Percentiles rank a stretch among this genome's conserved stretches.
Conservation (phyloP, 2,888 invertebrate genomes). For the Onchidella celtica region DNA sequence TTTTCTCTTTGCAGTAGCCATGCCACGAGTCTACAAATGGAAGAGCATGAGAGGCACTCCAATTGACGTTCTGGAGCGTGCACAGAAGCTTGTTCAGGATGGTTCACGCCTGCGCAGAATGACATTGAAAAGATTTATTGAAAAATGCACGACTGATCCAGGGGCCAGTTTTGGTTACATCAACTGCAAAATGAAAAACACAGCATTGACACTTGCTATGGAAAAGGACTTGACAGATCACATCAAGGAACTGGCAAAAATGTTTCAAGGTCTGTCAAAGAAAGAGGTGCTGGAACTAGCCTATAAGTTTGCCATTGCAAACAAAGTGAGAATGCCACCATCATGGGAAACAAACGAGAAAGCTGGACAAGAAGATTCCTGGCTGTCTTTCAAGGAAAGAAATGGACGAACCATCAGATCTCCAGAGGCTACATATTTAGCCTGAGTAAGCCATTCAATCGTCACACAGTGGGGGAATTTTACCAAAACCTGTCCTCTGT, state of each 20-base stretch:
- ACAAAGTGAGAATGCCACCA: not conserved
- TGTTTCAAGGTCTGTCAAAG: conserved; percentile 13
- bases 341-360: not conserved
- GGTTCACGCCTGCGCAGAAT: not conserved
- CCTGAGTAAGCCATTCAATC: too few species aligned
- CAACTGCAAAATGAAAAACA: conserved; percentile 9
- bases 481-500: too few species aligned
- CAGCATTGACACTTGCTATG: not conserved
- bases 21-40: conserved; percentile 63
- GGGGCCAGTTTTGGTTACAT: conserved; percentile 1
- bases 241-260: not conserved
- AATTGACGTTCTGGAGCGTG: conserved; percentile 55
- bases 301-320: conserved; percentile 15
- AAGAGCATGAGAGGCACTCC: conserved; percentile 63
- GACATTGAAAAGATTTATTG: conserved; percentile 6
- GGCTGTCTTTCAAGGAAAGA: conserved; percentile 18
- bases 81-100: not conserved
- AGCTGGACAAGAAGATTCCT: conserved; percentile 13
- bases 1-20: conserved; percentile 60
- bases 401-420: too few species aligned
- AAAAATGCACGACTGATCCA: conserved; percentile 7
- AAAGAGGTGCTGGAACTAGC: not conserved
- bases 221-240: conserved; percentile 2
- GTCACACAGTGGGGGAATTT: too few species aligned
- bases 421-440: too few species aligned